phyloP scores from a whole-genome alignment of 2,113 vertebrate species.

The Entomyzon cyanotis region DNA sequence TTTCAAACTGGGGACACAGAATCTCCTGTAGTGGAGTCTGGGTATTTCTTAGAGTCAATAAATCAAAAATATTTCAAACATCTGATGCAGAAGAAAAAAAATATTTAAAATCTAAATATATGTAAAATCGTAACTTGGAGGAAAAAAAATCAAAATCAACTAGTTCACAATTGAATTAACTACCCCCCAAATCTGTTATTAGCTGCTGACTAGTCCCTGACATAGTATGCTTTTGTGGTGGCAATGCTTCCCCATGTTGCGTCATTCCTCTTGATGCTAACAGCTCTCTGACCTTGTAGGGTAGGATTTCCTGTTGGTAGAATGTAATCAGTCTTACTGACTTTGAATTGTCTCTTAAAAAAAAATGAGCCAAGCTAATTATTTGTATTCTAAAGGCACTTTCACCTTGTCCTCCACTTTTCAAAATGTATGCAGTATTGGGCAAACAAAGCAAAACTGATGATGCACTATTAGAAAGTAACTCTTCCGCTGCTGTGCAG shows the following conservation, averaged over 20 bases:
- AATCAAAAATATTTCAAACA: neutral
- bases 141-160: neutral
- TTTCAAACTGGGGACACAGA: neutral
- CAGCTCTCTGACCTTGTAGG: neutral
- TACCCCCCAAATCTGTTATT: neutral
- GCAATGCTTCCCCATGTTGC: neutral
- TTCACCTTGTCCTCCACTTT: neutral
- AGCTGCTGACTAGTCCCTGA: neutral
- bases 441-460: neutral
- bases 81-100: neutral
- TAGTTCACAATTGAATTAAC: neutral
- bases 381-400: neutral
- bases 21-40: neutral
- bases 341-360: neutral
- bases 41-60: neutral
- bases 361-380: neutral
- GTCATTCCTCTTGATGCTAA: neutral
- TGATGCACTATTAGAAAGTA: neutral
- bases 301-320: neutral
- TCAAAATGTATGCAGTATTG: neutral
- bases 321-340: neutral
- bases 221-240: neutral
- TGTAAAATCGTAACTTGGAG: neutral
- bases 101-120: neutral
- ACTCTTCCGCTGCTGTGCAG: neutral